A percentile compares a stretch with the other conserved stretches of the same genome.
Conservation (phyloP, 2,888 invertebrate genomes). For the Luperina nickerlii region DNA sequence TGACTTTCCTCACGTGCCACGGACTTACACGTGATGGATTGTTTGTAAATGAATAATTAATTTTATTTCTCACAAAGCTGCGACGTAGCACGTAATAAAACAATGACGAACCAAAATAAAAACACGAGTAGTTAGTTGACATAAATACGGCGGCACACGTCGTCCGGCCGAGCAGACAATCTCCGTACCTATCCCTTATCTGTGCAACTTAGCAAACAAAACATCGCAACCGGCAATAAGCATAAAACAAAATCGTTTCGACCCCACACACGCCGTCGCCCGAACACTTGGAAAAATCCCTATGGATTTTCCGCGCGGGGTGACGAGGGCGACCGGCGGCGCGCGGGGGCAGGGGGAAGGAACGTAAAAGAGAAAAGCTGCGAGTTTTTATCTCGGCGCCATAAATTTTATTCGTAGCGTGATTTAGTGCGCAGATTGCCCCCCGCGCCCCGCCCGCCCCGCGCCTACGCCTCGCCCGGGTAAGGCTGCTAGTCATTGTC, state of each 20-base stretch:
- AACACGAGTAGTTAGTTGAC: conserved; percentile 65
- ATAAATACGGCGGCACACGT: conserved; percentile 67
- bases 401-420: conserved; percentile 91
- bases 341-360: conserved; percentile 81
- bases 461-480: conserved; percentile 89
- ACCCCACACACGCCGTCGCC: conserved; percentile 89
- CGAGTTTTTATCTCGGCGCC: conserved; percentile 91
- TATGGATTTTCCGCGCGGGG: conserved; percentile 89
- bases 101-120: conserved; percentile 63
- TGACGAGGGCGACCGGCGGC: conserved; percentile 70
- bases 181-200: conserved; percentile 86
- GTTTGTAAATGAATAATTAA: conserved; percentile 69
- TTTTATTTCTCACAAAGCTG: conserved; percentile 59
- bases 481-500: conserved; percentile 91
- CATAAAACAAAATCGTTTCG: conserved; percentile 90
- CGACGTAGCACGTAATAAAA: conserved; percentile 65
- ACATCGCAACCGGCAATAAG: conserved; percentile 89
- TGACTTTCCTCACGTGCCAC: conserved; percentile 71
- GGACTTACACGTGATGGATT: conserved; percentile 65
- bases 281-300: conserved; percentile 90
- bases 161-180: conserved; percentile 83
- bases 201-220: conserved; percentile 89
- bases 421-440: conserved; percentile 91
- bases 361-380: conserved; percentile 91
- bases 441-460: conserved; percentile 82